Evolutionary conservation across 2,888 invertebrate genomes (phyloP), one percentile per base, ranked within the genome.

Genomic region (Yponomeuta evonymella): DNA sequence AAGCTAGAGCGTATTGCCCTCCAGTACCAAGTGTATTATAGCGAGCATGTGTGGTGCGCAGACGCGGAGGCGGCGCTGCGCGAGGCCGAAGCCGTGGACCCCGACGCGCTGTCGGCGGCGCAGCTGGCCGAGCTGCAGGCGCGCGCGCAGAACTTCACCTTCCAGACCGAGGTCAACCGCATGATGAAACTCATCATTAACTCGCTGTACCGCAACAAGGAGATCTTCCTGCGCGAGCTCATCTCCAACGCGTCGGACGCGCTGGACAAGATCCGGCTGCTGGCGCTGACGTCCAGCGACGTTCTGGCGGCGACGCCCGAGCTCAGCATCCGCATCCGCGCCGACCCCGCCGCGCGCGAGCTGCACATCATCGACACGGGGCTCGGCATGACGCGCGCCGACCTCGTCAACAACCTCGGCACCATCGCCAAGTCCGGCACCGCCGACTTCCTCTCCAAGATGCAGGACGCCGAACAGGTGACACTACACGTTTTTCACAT

Each of bases 131-230:
- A 99, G 91, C 88, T 99, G 67, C 93, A 97, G 73, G 98, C 97
- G 68, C 96, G 96, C 82, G 95, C 98, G 1, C 96, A 97, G 83
- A 97, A 96, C 85, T 96, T 95, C 83, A 94, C 95, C 43, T 99
- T 99, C 93, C 98, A 99, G 93, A 98, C 99, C 0, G 99, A 99
- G 93, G 99, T 99, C 65, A 98, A 98, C 92, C 96, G 99, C 72
- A 99, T 99, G 98, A 99, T 99, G 99, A 99, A 99, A 89, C 95
- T 99, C 73, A 99, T 99, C 88, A 99, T 99, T 85, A 99, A 99
- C 93, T 99, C 99, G 10, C 93, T 99, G 10, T 99, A 99, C 91
- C 95, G 98, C 79, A 99, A 99, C 89, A 99, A 99, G 92, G 99
- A 99, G 95, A 99, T 99, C 79, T 99, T 98, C 95, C 93, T 99